Evolutionary conservation across 2,113 vertebrate species (phyloP).

Genomic region (Dunckerocampus dactyliophorus): DNA sequence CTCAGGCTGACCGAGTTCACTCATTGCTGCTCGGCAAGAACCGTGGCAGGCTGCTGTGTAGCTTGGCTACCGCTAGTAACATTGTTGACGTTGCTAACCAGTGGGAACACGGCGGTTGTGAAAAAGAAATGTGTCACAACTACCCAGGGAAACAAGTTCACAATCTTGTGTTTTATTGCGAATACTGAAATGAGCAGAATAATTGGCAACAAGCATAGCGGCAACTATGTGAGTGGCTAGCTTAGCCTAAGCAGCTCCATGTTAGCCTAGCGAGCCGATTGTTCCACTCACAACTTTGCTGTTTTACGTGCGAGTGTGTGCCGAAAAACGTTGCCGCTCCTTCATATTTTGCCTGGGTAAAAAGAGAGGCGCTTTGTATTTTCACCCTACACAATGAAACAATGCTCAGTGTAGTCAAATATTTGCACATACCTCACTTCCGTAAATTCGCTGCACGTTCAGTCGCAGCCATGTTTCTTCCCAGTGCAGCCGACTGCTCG

Average conservation of each 20-base stretch:
- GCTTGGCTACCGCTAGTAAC: not conserved
- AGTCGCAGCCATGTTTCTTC: conserved; percentile 77
- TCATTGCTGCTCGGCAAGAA: not conserved
- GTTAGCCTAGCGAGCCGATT: conserved; percentile 63
- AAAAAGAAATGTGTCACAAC: too few species aligned
- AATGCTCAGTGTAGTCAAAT: conserved; percentile 48
- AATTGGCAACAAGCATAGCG: conserved; percentile 9
- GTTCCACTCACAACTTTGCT: conserved; percentile 71
- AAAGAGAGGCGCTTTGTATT: not conserved
- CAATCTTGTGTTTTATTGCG: conserved; percentile 4
- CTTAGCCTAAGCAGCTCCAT: conserved; percentile 33
- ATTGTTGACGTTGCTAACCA: too few species aligned
- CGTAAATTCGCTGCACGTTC: conserved; percentile 76
- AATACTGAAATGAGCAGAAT: conserved; percentile 9
- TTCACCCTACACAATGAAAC: not conserved
- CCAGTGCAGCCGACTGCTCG: conserved; percentile 61
- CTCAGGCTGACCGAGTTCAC: not conserved
- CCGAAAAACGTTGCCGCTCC: conserved; percentile 10
- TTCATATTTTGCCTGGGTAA: not conserved
- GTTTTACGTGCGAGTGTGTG: conserved; percentile 23
- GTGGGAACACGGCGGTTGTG: too few species aligned
- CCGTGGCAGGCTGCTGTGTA: conserved; percentile 6
- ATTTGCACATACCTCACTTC: conserved; percentile 80
- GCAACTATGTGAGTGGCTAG: conserved; percentile 25
- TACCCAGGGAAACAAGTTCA: not conserved